Conservation (phyloP, 2,888 invertebrate genomes). For the Ecdyonurus torrentis region DNA sequence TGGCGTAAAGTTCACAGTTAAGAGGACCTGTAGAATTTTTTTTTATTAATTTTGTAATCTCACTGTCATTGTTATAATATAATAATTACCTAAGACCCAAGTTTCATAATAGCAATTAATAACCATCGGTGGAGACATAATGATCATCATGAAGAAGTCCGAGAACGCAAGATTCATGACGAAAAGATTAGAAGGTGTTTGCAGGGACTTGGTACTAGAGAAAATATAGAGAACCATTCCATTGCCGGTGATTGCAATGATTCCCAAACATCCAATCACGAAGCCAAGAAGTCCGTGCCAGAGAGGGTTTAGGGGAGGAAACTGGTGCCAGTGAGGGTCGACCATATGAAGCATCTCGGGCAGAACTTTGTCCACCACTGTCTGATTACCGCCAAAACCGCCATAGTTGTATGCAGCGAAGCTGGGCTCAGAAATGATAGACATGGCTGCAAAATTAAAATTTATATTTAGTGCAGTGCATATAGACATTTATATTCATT, state of each 20-base stretch:
- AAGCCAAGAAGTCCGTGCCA: constrained; percentile 73
- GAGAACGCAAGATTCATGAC: constrained; percentile 85
- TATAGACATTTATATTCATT: no score
- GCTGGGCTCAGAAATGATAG: not conserved
- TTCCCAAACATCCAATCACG: constrained; percentile 56
- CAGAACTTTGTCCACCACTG: constrained; percentile 18
- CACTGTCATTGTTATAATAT: no score
- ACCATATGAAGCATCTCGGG: constrained; percentile 19
- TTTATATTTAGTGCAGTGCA: not conserved
- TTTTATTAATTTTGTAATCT: constrained; percentile 8
- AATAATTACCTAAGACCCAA: constrained; percentile 38
- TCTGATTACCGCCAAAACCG: constrained; percentile 13
- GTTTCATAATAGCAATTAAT: constrained; percentile 66
- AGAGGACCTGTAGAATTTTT: constrained; percentile 39
- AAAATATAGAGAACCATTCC: constrained; percentile 58
- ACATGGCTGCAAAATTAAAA: not conserved
- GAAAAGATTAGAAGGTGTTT: constrained; percentile 80
- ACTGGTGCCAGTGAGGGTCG: constrained; percentile 42
- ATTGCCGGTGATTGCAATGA: constrained; percentile 50
- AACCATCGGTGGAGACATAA: constrained; percentile 67
- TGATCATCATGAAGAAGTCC: constrained; percentile 77
- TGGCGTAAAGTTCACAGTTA: constrained; percentile 75
- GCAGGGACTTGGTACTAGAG: constrained; percentile 50
- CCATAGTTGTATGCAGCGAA: not conserved
- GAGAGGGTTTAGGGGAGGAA: constrained; percentile 73